Base-by-base conservation (phyloP, 2,888 invertebrate genomes). In the Synanthedon vespiformis region DNA sequence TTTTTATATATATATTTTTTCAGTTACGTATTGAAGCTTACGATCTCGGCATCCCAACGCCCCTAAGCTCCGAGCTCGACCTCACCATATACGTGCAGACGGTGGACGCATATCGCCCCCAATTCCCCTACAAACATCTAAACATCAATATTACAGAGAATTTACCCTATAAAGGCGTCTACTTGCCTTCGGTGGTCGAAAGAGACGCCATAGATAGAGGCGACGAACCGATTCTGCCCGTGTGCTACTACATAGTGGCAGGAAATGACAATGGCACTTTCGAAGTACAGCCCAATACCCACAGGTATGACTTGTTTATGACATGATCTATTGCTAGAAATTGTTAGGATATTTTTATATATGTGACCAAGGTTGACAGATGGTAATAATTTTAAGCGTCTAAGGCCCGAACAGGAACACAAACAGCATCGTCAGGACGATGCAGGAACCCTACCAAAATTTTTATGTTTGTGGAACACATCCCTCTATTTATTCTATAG, bases 241-340 rank as follows among this genome's bases (percentile, higher is more conserved):
- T 97, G n/a, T 98, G 97, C 70, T 98, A 96, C 73, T 97, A 92
- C 68, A 94, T 98, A 51, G 91, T 96, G n/a, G 91, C 91, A 5
- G 96, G 96, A 12, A 95, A 96, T 68, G 92, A 92, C 16, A 89
- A 90, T 14, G 89, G 89, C 8, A 80, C 90, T 53, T 97, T 97
- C 70, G 83, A 88, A 50, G 72, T 97, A 18, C 92, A 95, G 64
- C 90, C 91, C 16, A 89, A 91, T 57, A 90, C 91, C 5, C 96
- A 96, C 72, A 92, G 67, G 93, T 93, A 80, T 55, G 14, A 14
- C 1, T 53, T 13, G n/a, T 6, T 27, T 49, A 48, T 27, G 22
- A 18, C 11, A 11, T 49, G 18, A 10, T 13, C 16, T 49, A 49
- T 18, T 48, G 44, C 44, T 11, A 10, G 4, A 44, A n/a, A 44